phyloP scores from a whole-genome alignment of 2,113 vertebrate species.

The Tetraodon nigroviridis region DNA sequence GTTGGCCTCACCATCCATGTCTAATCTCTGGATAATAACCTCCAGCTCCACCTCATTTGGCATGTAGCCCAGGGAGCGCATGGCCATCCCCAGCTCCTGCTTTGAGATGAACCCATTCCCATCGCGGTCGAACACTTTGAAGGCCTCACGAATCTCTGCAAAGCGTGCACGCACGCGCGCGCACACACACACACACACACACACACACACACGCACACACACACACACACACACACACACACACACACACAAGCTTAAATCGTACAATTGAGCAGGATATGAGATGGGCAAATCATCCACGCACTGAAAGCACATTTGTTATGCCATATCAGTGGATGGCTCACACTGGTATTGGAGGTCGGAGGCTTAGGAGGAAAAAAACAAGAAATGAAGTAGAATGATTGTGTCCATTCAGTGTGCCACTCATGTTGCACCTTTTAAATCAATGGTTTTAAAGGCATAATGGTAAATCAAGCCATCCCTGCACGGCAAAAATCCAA shows the following conservation, averaged over 20 bases:
- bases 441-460: too few relatives aligned
- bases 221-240: not conserved
- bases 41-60: conserved; percentile 95
- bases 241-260: conserved; percentile 11
- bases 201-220: conserved; percentile 1
- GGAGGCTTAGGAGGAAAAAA: conserved; percentile 38
- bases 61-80: conserved; percentile 95
- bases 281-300: conserved; percentile 39
- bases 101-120: conserved; percentile 98
- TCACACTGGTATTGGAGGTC: conserved; percentile 43
- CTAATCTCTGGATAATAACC: conserved; percentile 92
- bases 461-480: conserved; percentile 13
- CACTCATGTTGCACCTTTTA: too few relatives aligned
- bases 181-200: not conserved
- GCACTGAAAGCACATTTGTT: conserved; percentile 45
- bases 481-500: conserved; percentile 15
- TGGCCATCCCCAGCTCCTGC: conserved; percentile 93
- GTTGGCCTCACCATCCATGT: conserved; percentile 87
- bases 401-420: not conserved
- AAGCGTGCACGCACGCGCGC: conserved; percentile 8
- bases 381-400: not conserved
- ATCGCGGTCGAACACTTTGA: conserved; percentile 92
- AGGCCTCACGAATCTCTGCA: conserved; percentile 90
- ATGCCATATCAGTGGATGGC: conserved; percentile 46
- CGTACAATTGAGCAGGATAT: conserved; percentile 17